phyloP scores from a whole-genome alignment of 2,113 vertebrate species.

The sheep (Ovis aries) region DNA sequence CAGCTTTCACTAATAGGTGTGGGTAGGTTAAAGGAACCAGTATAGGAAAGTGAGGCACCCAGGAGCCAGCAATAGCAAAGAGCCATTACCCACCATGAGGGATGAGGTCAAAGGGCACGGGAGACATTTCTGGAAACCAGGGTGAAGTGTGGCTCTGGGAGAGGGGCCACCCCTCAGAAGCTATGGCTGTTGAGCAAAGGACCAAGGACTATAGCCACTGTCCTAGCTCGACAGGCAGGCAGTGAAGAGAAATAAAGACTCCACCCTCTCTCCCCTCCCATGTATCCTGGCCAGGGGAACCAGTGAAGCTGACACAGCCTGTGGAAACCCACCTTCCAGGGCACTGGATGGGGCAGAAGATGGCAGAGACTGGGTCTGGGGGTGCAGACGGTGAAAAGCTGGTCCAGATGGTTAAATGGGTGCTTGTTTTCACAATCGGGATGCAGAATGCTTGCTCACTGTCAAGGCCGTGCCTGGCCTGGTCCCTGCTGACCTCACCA shows the following conservation, averaged over 20 bases:
- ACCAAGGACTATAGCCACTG: not conserved
- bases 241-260: not conserved
- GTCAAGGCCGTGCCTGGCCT: not conserved
- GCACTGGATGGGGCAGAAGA: not conserved
- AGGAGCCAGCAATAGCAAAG: not conserved
- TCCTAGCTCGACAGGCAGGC: not conserved
- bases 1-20: not conserved
- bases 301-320: not conserved
- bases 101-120: not conserved
- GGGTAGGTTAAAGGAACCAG: not conserved
- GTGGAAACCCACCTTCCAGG: not conserved
- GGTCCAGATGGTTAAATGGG: not conserved
- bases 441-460: not conserved
- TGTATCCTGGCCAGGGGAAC: not conserved
- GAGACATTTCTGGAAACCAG: not conserved
- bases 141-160: not conserved
- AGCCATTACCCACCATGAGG: not conserved
- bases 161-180: not conserved
- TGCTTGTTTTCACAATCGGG: not conserved
- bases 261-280: not conserved
- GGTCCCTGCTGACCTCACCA: too few species aligned
- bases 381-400: not conserved
- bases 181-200: not conserved
- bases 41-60: not conserved
- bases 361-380: not conserved